phyloP scores from a whole-genome alignment of 2,113 vertebrate species.

The Thermophis baileyi region DNA sequence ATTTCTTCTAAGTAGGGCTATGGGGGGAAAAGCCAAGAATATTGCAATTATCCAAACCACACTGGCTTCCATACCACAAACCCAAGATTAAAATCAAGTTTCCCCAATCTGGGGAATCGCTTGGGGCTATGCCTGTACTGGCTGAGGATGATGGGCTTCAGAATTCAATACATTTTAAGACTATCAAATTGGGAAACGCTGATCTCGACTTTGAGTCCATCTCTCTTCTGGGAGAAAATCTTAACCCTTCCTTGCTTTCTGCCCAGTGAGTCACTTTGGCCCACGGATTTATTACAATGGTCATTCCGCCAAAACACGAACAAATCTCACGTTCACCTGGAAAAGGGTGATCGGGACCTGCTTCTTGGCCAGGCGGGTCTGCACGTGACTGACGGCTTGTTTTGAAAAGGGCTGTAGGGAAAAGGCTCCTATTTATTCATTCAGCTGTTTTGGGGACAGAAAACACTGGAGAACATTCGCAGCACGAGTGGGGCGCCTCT shows the following conservation, averaged over 20 bases:
- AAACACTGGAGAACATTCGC: too few relatives aligned
- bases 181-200: neutral
- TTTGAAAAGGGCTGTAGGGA: constrained; percentile 87
- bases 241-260: neutral
- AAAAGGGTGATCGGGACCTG: constrained; percentile 89
- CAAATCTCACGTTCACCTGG: constrained; percentile 76
- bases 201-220: neutral
- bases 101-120: neutral
- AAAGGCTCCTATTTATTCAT: constrained; percentile 16
- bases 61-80: neutral
- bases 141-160: neutral
- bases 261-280: neutral
- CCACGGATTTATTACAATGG: neutral
- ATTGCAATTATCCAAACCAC: neutral
- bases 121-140: neutral
- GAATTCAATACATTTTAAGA: neutral
- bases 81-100: neutral
- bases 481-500: neutral
- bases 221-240: too few relatives aligned
- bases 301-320: neutral
- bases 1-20: constrained; percentile 97
- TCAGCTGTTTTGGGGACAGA: neutral
- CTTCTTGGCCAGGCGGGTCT: constrained; percentile 90
- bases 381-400: constrained; percentile 92
- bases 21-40: constrained; percentile 28